Conservation (phyloP, 53 echinoderm and acorn worm species). For the Holothuria scabra region DNA sequence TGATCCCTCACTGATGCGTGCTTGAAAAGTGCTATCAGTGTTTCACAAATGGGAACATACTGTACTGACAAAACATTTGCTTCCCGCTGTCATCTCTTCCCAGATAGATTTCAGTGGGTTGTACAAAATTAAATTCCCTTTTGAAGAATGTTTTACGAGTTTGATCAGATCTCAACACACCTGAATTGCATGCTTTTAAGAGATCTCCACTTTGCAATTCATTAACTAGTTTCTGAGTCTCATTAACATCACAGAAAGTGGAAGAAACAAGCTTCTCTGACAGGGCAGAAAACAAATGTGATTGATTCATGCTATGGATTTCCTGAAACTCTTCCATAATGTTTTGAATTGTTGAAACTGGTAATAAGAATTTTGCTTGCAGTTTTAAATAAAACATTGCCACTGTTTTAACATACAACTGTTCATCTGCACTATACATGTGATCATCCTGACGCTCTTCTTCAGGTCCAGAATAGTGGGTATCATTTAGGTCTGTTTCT, state of each 20-base stretch:
- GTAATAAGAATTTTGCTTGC: conserved; percentile 47
- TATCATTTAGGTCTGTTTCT: too few relatives aligned
- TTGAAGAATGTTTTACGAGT: conserved; percentile 46
- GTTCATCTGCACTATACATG: not conserved
- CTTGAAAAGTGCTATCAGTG: too few relatives aligned
- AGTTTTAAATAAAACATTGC: conserved; percentile 51
- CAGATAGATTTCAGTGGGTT: conserved; percentile 45
- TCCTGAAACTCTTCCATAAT: too few relatives aligned
- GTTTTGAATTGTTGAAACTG: conserved; percentile 47
- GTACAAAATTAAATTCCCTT: conserved; percentile 39
- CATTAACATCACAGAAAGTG: not conserved
- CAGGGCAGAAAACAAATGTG: conserved; percentile 19
- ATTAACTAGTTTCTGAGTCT: not conserved
- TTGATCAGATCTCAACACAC: conserved; percentile 43
- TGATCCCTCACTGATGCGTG: conserved; percentile 30
- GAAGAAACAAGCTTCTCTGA: conserved; percentile 10
- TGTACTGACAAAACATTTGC: too few relatives aligned
- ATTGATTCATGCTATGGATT: conserved; percentile 45
- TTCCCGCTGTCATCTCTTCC: conserved; percentile 37
- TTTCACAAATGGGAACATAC: too few relatives aligned
- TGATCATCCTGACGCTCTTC: too few relatives aligned
- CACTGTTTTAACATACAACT: not conserved
- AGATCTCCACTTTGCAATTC: conserved; percentile 15
- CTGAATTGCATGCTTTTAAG: conserved; percentile 18
- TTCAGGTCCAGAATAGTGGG: too few relatives aligned